These are phyloP conservation scores for Tribolium castaneum DNA, from an alignment of 1,140 invertebrate genomes.

Conservation along the genomic window DNA sequence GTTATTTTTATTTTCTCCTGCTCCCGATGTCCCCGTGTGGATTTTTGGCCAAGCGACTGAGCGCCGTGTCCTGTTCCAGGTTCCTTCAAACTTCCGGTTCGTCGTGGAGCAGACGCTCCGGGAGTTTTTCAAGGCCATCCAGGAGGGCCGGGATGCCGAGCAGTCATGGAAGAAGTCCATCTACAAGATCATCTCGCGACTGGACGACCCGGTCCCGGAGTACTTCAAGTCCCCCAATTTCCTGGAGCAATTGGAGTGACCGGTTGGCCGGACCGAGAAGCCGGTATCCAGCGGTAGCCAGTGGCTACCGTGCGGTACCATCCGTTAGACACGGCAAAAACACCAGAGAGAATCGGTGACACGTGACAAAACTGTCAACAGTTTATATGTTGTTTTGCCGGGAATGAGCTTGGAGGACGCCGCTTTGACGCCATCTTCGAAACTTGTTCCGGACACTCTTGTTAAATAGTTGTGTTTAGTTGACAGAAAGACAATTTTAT, in stretches of 20 bases:
- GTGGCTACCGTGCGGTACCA: conserved; percentile 45
- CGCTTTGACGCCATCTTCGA: conserved; percentile 53
- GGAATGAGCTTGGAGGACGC: conserved; percentile 54
- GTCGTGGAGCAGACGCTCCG: conserved; percentile 97
- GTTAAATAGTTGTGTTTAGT: conserved; percentile 61
- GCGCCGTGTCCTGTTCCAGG: conserved; percentile 72
- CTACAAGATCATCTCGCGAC: conserved; percentile 98
- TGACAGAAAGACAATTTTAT: conserved; percentile 58
- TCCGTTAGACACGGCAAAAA: conserved; percentile 45
- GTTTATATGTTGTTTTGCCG: conserved; percentile 53
- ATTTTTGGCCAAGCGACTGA: background rate
- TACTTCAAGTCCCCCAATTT: conserved; percentile 99
- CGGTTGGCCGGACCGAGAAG: conserved; percentile 54
- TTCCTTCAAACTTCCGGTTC: conserved; percentile 95
- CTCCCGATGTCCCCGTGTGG: background rate
- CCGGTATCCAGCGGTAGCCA: conserved; percentile 46
- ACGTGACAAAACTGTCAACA: conserved; percentile 59
- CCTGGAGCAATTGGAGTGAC: conserved; percentile 97
- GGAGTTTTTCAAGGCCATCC: conserved; percentile 98
- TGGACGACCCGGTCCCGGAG: conserved; percentile 98
- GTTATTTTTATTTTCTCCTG: conserved; percentile 19
- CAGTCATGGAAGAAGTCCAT: conserved; percentile 99
- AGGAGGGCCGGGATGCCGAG: conserved; percentile 94
- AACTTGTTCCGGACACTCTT: conserved; percentile 53
- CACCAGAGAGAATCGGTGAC: conserved; percentile 62